phyloP scores from a whole-genome alignment of 2,113 vertebrate genomes.

The Grus americana region DNA sequence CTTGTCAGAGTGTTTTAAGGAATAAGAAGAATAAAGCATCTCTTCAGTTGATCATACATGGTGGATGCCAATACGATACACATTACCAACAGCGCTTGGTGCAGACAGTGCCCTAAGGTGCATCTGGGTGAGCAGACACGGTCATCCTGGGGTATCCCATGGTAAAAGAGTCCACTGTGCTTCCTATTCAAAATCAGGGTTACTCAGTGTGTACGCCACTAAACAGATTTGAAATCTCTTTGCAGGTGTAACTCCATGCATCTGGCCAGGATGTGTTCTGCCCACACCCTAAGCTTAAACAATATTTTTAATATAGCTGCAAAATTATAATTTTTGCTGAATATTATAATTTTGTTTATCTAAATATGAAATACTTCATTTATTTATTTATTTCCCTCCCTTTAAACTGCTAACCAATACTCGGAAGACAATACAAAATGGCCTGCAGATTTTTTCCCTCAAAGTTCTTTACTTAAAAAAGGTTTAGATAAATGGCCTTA shows the following conservation, averaged over 20 bases:
- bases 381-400: neutral
- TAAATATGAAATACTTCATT: neutral
- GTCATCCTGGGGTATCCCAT: neutral
- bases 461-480: neutral
- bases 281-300: neutral
- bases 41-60: neutral
- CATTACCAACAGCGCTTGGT: fast-evolving
- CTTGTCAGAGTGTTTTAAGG: neutral
- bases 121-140: fast-evolving
- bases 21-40: neutral
- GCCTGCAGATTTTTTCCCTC: neutral
- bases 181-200: neutral
- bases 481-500: neutral
- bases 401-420: neutral
- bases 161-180: neutral
- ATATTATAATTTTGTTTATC: neutral
- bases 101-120: neutral
- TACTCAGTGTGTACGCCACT: neutral
- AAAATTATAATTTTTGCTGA: neutral
- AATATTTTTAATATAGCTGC: neutral
- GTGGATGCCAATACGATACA: neutral
- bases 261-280: neutral
- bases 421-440: neutral
- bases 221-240: neutral
- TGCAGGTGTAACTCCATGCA: neutral